A percentile compares a stretch with the other conserved stretches of the same genome.
Evolutionary conservation across 35 echinoderm and acorn worm genomes (phyloP).

Genomic region (Lytechinus pictus): DNA sequence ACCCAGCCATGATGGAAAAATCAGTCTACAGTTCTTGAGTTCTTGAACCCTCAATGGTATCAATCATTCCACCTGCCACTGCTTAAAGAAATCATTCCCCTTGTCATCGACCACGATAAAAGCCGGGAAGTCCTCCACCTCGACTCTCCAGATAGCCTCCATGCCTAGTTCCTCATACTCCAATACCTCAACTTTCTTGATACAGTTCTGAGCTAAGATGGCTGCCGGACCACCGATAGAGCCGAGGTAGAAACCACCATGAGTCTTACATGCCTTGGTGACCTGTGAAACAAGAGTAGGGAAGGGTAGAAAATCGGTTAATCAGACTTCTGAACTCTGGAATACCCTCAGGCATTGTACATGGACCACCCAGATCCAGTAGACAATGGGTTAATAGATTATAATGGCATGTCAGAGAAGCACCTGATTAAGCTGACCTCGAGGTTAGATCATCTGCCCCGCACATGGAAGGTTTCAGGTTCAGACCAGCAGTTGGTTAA

Average conservation of each 20-base stretch:
- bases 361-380: no score
- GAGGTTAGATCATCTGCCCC: no score
- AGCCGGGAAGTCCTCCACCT: constrained; percentile 93
- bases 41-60: neutral
- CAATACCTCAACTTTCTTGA: constrained; percentile 93
- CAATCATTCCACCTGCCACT: constrained; percentile 93
- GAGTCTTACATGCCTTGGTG: constrained; percentile 90
- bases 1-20: neutral
- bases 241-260: constrained; percentile 94
- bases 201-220: constrained; percentile 97
- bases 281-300: constrained; percentile 58
- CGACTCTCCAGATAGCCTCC: constrained; percentile 91
- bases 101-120: constrained; percentile 99
- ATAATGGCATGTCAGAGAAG: no score
- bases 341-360: no score
- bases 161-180: constrained; percentile 96
- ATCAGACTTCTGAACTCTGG: no score
- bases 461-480: no score
- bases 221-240: constrained; percentile 96
- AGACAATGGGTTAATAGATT: no score
- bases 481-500: no score
- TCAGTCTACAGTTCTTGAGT: neutral
- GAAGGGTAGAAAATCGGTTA: neutral
- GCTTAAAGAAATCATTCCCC: constrained; percentile 97
- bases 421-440: no score